Conservation (phyloP, 2,113 vertebrate genomes). For the Mastomys coucha region DNA sequence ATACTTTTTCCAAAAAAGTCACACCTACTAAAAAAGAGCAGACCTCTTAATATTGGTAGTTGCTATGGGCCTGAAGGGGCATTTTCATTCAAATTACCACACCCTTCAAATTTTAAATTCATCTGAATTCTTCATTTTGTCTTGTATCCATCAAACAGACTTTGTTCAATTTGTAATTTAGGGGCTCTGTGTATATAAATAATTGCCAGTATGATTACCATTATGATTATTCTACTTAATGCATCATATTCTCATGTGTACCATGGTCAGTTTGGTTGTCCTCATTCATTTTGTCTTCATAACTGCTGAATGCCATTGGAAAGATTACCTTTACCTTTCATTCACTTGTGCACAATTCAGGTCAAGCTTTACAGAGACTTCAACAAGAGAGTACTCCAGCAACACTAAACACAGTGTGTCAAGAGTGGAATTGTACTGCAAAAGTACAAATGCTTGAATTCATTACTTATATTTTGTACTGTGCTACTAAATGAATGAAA, state of each 20-base stretch:
- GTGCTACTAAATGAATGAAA: not conserved
- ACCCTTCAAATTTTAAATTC: not conserved
- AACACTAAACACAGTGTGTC: no score
- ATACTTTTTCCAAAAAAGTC: not conserved
- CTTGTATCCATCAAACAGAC: not conserved
- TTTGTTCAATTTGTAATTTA: not conserved
- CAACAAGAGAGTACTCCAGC: not conserved
- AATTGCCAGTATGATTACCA: not conserved
- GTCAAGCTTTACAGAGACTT: not conserved
- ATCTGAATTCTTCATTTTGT: not conserved
- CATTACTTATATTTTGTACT: not conserved
- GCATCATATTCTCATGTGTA: not conserved
- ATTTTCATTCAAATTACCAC: no score
- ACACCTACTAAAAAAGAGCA: not conserved
- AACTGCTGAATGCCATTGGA: not conserved
- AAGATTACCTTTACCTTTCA: not conserved
- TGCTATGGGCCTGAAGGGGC: no score
- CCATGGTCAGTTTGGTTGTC: not conserved
- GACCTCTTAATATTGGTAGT: no score
- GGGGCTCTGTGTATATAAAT: not conserved
- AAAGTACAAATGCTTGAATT: conserved; percentile 23
- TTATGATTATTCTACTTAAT: not conserved
- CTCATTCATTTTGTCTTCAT: not conserved
- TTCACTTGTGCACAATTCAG: not conserved
- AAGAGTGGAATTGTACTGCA: not conserved